Conservation (phyloP, 2,888 invertebrate species). For the Beris morrisii region DNA sequence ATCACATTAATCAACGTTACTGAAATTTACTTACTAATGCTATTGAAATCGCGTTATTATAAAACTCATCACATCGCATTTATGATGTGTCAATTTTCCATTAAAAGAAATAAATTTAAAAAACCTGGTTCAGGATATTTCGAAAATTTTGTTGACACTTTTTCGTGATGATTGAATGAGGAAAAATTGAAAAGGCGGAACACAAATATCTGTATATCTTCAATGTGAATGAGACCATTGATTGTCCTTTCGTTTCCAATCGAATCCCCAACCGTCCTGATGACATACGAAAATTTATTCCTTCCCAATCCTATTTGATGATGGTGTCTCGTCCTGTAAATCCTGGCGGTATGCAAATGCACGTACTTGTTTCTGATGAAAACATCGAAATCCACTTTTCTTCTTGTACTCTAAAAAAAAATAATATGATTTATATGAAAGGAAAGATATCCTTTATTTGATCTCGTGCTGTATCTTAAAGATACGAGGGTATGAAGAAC, state of each 20-base stretch:
- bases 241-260: conserved; percentile 23
- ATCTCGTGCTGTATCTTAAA: no score
- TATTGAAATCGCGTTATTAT: not conserved
- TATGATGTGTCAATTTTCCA: conserved; percentile 10
- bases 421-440: no score
- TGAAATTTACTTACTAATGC: no score
- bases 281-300: conserved; percentile 5
- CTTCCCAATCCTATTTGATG: conserved; percentile 9
- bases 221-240: not conserved
- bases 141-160: conserved; percentile 19
- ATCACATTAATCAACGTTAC: no score
- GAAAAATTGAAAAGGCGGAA: conserved; percentile 8
- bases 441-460: no score
- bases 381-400: conserved; percentile 29
- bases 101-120: no score
- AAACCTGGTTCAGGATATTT: not conserved
- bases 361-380: conserved; percentile 4
- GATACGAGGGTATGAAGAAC: no score
- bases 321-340: not conserved
- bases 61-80: conserved; percentile 2
- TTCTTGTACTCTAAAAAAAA: no score
- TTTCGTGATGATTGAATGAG: conserved; percentile 18
- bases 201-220: conserved; percentile 10
- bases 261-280: conserved; percentile 21
- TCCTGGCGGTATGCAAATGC: conserved; percentile 1